phyloP scores from a whole-genome alignment of 2,888 invertebrate species.

The Tiliacea citrago region DNA sequence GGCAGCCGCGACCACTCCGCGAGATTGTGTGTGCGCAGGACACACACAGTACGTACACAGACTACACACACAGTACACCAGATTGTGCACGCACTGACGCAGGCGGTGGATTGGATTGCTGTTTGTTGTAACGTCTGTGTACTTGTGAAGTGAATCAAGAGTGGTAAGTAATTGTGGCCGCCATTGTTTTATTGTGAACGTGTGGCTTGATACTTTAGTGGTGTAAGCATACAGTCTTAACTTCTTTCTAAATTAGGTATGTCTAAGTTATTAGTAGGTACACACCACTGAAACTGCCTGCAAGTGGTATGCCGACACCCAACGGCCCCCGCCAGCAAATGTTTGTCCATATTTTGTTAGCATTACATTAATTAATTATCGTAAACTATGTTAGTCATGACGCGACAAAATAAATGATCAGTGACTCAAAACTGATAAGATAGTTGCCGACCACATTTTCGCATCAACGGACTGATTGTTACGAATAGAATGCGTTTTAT shows the following conservation, averaged over 20 bases:
- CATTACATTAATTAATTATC: no score
- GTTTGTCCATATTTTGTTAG: no score
- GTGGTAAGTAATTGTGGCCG: slow-evolving; percentile 33
- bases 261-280: neutral
- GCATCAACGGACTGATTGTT: no score
- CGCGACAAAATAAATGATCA: no score
- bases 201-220: neutral
- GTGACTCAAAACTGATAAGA: no score
- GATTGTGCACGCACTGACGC: slow-evolving; percentile 31
- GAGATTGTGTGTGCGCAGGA: slow-evolving; percentile 52
- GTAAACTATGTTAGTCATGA: no score
- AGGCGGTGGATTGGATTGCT: slow-evolving; percentile 32
- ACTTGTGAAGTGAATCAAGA: slow-evolving; percentile 5
- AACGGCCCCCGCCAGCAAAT: neutral
- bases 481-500: no score
- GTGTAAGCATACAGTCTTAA: no score
- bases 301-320: neutral
- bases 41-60: slow-evolving; percentile 18
- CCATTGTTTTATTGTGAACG: slow-evolving; percentile 22
- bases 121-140: slow-evolving; percentile 22
- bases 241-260: neutral
- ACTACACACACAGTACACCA: slow-evolving; percentile 10
- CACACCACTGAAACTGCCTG: neutral
- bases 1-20: slow-evolving; percentile 48
- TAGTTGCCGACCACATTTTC: no score